Percentiles rank a stretch among this genome's conserved stretches.
Conservation (phyloP, 2,888 invertebrate genomes). For the Scaptomyza flava region DNA sequence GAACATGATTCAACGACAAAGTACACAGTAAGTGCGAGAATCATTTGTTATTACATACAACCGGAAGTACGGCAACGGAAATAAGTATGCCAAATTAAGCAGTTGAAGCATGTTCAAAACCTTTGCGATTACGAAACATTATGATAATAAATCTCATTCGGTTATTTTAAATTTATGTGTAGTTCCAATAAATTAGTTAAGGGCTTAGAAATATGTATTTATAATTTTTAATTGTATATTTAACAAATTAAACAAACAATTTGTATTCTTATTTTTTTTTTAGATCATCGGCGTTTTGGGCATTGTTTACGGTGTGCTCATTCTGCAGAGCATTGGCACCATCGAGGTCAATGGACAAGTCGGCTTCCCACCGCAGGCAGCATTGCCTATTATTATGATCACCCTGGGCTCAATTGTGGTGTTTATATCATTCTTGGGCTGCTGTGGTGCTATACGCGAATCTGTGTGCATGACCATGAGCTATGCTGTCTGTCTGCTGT, state of each 20-base stretch:
- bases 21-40: neutral
- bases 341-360: constrained; percentile 84
- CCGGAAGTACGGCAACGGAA: neutral
- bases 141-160: no score
- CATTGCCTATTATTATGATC: constrained; percentile 88
- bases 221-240: no score
- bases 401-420: constrained; percentile 90
- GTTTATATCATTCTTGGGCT: constrained; percentile 94
- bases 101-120: no score
- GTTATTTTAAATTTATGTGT: no score
- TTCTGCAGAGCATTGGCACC: constrained; percentile 86
- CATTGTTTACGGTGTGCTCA: constrained; percentile 88
- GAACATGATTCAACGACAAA: neutral
- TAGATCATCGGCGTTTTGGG: constrained; percentile 90
- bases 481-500: constrained; percentile 89
- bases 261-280: constrained; percentile 59
- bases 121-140: no score
- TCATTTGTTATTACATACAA: neutral
- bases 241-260: no score
- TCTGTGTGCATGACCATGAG: constrained; percentile 94
- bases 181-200: no score
- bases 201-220: no score
- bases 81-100: neutral
- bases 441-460: constrained; percentile 95
- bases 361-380: constrained; percentile 84